Base-by-base conservation (phyloP, 2,113 vertebrate genomes). In the Lagopus leucura region DNA sequence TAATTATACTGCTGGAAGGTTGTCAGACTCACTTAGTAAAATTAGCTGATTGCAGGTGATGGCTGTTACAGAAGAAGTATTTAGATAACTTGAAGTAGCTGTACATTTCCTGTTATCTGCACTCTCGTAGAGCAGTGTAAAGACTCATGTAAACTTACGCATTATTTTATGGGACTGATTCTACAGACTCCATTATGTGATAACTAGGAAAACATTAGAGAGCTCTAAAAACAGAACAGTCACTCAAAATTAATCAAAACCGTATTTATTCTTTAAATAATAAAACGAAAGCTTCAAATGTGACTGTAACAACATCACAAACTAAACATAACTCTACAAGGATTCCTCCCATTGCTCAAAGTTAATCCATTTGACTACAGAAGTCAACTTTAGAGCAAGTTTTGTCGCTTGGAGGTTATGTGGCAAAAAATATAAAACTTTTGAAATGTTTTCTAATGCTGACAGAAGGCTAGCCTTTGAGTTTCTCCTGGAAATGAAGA, bases 101-200 rank as follows among this genome's bases (percentile, higher is more conserved):
- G 40, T 5, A 64, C 0, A 0, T 20, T 87, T 74, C 32, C 47
- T 88, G 0, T 36, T 47, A 73, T 28, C 63, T 61, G 21, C 34
- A 71, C 11, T 17, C 27, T 78, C 34, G 60, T 42, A 45, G 8
- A 92, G 34, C 47, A 86, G 16, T 48, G 40, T 12, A 76, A 17
- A 73, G 75, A 86, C 72, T 32, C 69, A 10, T 20, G 7, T 10
- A 48, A 48, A 71, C 69, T 69, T 81, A 48, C 16, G 40, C 24
- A 47, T 25, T 78, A 71, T 54, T 88, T 91, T 76, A 86, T 8
- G 11, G 40, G 5, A 7, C 27, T 78, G 48, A 84, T 93, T 90
- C 34, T 50, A 73, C 57, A 36, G 38, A 81, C 36, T 88, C 58
- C 22, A 6, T 81, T 82, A 78, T 10, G 70, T 28, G 43, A 78